phyloP scores from a whole-genome alignment of 1,140 invertebrate species.

The Yoshiicerus persimilis region DNA sequence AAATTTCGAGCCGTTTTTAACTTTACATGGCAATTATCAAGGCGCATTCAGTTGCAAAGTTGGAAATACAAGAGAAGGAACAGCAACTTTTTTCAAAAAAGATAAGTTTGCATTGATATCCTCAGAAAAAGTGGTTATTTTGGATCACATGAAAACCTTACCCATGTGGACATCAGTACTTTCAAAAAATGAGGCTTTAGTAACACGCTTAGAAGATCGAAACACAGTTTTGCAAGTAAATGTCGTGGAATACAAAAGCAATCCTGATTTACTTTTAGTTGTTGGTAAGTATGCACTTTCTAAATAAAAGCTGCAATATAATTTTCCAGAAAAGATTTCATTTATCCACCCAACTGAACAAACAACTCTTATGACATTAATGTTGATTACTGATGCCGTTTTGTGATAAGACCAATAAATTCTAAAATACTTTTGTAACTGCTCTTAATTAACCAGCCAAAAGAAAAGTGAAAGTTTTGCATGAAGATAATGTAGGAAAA shows the following conservation, averaged over 20 bases:
- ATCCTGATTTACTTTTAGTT: constrained; percentile 8
- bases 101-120: constrained; percentile 53
- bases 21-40: constrained; percentile 57
- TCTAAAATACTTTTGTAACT: no score
- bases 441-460: no score
- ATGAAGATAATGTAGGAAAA: no score
- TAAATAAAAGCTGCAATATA: no score
- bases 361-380: no score
- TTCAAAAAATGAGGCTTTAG: constrained; percentile 42
- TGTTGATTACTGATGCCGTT: no score
- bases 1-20: constrained; percentile 68
- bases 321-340: not conserved
- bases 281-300: constrained; percentile 31
- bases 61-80: constrained; percentile 72
- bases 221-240: constrained; percentile 56
- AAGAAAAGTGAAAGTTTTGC: no score
- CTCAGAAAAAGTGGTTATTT: constrained; percentile 59
- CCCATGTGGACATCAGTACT: constrained; percentile 63
- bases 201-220: constrained; percentile 62
- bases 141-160: constrained; percentile 59
- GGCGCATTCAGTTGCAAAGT: constrained; percentile 71
- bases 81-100: constrained; percentile 72
- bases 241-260: not conserved
- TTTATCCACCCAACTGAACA: no score
- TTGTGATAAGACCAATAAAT: no score